Base-by-base conservation (phyloP, 2,113 vertebrate species). In the Herpailurus yagouaroundi region DNA sequence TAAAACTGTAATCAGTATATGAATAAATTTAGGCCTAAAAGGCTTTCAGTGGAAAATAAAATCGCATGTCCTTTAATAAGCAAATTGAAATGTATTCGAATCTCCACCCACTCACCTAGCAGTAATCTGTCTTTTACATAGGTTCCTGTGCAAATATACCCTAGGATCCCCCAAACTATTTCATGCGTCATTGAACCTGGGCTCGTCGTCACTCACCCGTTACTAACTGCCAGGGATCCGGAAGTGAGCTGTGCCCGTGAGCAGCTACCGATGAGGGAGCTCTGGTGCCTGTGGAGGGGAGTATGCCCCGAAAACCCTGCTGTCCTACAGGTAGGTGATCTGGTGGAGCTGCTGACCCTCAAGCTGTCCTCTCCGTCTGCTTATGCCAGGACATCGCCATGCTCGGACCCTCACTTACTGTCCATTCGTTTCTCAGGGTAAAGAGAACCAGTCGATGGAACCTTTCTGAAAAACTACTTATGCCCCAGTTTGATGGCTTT, bases 21-120 rank as follows among this genome's bases (percentile, higher is more conserved):
- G 21, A 91, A 16, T 68, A 79, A 80, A 77, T 57, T 89, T 93
- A 89, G 50, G 38, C 2, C 60, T 91, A 64, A 76, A 85, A 7
- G 45, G 2, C 14, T 64, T 13, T 38, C 21, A 74, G 9, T 29
- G 5, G 25, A 83, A 90, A 93, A 68, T 52, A 93, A 85, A 21
- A 57, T 69, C 31, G 1, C 7, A 77, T 77, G 6, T 4, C 18
- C 21, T 63, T 95, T 64, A 77, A 77, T 55, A 81, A 69, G 0
- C 71, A 81, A 55, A 50, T 68, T 52, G n/a, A 88, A 80, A 89
- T 19, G 1, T 41, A 27, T 97, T 83, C 95, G n/a, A 71, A 57
- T 55, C 27, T 81, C 69, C 7, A 85, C 31, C 10, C 16, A 68
- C 33, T 45, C 89, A 66, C 38, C 21, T 38, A 81, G 15, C 68